Percentiles rank a stretch among this genome's conserved stretches.
phyloP scores from a whole-genome alignment of 2,113 vertebrate species.

The Tauraco erythrolophus region DNA sequence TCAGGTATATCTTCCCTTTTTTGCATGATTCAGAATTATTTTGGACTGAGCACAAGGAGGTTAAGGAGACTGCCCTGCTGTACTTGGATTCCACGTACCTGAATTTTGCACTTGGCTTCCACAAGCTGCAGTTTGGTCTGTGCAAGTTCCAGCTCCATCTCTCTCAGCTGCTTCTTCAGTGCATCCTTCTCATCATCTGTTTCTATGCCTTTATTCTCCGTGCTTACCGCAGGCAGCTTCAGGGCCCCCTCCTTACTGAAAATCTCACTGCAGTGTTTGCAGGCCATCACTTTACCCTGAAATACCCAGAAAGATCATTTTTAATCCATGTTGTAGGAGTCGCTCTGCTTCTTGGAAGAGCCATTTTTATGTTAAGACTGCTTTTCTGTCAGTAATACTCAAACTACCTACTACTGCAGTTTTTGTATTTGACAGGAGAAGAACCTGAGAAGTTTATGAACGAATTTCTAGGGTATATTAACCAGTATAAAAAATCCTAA shows the following conservation, averaged over 20 bases:
- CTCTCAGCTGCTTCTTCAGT: constrained; percentile 92
- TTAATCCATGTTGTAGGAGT: neutral
- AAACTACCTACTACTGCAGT: neutral
- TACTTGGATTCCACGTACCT: constrained; percentile 78
- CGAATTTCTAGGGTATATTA: neutral
- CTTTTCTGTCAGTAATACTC: neutral
- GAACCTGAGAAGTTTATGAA: neutral
- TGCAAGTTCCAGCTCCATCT: constrained; percentile 97
- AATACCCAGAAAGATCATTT: constrained; percentile 36
- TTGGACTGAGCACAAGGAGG: neutral
- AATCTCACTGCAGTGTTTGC: constrained; percentile 92
- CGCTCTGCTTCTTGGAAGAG: neutral
- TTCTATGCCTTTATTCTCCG: constrained; percentile 77
- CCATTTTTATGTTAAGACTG: neutral
- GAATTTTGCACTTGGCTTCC: constrained; percentile 98
- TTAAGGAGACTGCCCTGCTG: neutral
- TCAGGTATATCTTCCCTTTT: neutral
- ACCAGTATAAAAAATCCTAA: neutral
- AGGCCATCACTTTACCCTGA: constrained; percentile 93
- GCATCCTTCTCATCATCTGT: constrained; percentile 93
- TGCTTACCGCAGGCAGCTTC: constrained; percentile 75
- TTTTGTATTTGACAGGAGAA: neutral
- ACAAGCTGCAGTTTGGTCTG: constrained; percentile 99
- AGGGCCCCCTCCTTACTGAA: constrained; percentile 90
- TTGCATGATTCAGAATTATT: neutral